phyloP scores from a whole-genome alignment of 2,113 vertebrate species.

The Poecilia latipinna region DNA sequence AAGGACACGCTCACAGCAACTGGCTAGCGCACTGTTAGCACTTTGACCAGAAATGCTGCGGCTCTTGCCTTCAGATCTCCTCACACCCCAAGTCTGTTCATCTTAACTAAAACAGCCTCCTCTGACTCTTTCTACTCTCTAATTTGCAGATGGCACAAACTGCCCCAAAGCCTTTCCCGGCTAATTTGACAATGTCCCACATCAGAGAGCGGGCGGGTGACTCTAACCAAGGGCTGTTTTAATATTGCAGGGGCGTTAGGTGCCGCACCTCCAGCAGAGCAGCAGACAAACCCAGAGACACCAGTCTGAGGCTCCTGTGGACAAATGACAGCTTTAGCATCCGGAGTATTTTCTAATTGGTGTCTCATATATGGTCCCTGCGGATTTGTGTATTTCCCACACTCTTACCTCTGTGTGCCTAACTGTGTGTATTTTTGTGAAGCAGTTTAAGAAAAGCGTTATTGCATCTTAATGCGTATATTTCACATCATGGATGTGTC shows the following conservation, averaged over 20 bases:
- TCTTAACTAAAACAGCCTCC: background rate
- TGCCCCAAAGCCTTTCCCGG: slow-evolving; percentile 53
- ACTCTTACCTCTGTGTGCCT: background rate
- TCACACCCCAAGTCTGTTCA: slow-evolving; percentile 36
- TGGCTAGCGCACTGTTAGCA: background rate
- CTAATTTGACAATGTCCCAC: slow-evolving; percentile 69
- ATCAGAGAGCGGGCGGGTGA: slow-evolving; percentile 50
- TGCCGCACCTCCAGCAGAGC: slow-evolving; percentile 51
- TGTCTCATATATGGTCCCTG: slow-evolving; percentile 13
- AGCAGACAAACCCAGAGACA: slow-evolving; percentile 45
- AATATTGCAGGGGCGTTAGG: slow-evolving; percentile 40
- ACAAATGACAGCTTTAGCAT: slow-evolving; percentile 70
- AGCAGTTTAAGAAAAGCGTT: slow-evolving; percentile 33
- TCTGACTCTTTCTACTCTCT: slow-evolving; percentile 54
- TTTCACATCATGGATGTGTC: slow-evolving; percentile 1
- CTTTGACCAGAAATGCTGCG: background rate
- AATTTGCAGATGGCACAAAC: slow-evolving; percentile 68
- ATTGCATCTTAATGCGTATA: slow-evolving; percentile 12
- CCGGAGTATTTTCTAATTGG: slow-evolving; percentile 36
- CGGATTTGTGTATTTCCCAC: slow-evolving; percentile 11
- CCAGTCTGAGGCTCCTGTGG: slow-evolving; percentile 65
- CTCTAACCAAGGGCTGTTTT: slow-evolving; percentile 25
- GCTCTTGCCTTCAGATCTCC: background rate
- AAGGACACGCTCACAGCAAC: too few relatives aligned
- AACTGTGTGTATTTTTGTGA: background rate